These are phyloP conservation scores for Gastrophryne carolinensis DNA, from an alignment of 2,797 vertebrate genomes.

Conservation along the genomic window DNA sequence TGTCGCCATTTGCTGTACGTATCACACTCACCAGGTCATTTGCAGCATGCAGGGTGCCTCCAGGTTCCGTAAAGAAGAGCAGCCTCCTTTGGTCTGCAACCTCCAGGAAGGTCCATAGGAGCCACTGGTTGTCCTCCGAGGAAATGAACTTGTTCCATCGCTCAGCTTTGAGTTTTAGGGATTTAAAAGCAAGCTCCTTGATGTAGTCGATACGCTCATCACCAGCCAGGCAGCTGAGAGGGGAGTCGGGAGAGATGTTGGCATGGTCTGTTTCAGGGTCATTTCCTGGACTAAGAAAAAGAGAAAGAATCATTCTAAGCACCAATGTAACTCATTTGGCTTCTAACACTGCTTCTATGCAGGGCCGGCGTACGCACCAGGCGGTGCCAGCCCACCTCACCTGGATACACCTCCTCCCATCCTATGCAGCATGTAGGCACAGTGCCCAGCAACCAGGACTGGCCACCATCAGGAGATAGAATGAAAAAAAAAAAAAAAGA, in stretches of 20 bases:
- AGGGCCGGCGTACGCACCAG: too few relatives aligned
- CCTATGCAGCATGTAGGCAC: too few relatives aligned
- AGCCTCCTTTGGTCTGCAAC: conserved; percentile 65
- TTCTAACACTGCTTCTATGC: too few relatives aligned
- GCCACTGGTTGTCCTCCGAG: conserved; percentile 76
- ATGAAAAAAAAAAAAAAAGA: too few relatives aligned
- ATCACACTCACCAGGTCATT: conserved; percentile 70
- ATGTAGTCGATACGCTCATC: conserved; percentile 80
- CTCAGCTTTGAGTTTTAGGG: conserved; percentile 76
- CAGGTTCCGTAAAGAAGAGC: conserved; percentile 72
- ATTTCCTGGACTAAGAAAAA: not conserved
- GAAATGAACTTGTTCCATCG: conserved; percentile 82
- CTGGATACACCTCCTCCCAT: too few relatives aligned
- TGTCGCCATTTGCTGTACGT: too few relatives aligned
- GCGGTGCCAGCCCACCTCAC: too few relatives aligned
- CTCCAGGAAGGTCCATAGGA: conserved; percentile 76
- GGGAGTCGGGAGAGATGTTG: conserved; percentile 61
- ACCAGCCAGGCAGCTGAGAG: conserved; percentile 59
- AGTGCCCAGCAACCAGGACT: too few relatives aligned
- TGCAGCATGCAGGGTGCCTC: conserved; percentile 71
- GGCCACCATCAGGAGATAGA: too few relatives aligned
- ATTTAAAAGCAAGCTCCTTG: conserved; percentile 71
- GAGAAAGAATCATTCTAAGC: not conserved
- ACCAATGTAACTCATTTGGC: too few relatives aligned
- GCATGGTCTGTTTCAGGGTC: not conserved